Evolutionary conservation across 2,888 invertebrate genomes (phyloP).

Genomic region (Orthosia incerta): DNA sequence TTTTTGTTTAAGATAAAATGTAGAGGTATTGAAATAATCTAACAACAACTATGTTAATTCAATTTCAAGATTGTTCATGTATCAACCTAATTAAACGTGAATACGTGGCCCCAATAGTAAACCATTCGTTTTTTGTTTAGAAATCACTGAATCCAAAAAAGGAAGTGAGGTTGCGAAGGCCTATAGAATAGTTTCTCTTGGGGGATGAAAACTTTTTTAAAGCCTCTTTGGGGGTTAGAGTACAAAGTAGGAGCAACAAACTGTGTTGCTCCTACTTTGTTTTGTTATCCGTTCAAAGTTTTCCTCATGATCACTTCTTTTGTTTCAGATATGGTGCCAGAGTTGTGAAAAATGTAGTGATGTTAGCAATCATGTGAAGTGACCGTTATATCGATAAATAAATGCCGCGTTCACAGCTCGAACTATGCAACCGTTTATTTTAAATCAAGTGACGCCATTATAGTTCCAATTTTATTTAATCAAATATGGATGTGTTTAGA

Average conservation of each 20-base stretch:
- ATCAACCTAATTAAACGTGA: conserved; percentile 3
- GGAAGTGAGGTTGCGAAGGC: not conserved
- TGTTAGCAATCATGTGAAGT: conserved; percentile 38
- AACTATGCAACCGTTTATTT: conserved; percentile 37
- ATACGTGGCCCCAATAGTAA: not conserved
- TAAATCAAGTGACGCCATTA: conserved; percentile 5
- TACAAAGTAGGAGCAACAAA: too few species aligned
- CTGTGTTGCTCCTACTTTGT: not conserved
- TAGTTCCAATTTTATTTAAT: not conserved
- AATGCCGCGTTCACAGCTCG: conserved; percentile 10
- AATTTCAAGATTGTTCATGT: not conserved
- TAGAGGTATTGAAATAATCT: not conserved
- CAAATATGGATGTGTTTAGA: conserved; percentile 35
- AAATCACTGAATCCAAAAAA: not conserved
- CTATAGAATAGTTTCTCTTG: not conserved
- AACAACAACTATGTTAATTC: not conserved
- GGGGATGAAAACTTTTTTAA: conserved; percentile 16
- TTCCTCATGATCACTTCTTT: conserved; percentile 43
- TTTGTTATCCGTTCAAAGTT: conserved; percentile 7
- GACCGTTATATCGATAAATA: conserved; percentile 40
- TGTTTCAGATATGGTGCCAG: conserved; percentile 67
- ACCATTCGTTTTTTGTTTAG: not conserved
- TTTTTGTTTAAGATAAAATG: not conserved
- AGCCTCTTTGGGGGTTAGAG: too few species aligned
- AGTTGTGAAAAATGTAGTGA: conserved; percentile 46